Percentiles rank a stretch among this genome's conserved stretches.
Evolutionary conservation across 2,113 vertebrate genomes (phyloP).

Genomic region (Crotalus helleri): DNA sequence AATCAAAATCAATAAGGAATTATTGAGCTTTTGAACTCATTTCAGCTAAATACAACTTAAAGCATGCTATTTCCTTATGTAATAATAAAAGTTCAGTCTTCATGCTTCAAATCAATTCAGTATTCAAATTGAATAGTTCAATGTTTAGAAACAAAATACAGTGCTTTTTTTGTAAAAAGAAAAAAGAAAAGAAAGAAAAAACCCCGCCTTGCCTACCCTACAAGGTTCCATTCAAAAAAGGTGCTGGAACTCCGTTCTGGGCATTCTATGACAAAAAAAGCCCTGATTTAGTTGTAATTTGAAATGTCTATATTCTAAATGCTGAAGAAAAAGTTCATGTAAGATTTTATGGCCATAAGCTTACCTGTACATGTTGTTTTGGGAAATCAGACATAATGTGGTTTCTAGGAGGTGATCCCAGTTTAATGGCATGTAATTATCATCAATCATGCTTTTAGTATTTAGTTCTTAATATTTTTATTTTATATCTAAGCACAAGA

Average conservation of each 20-base stretch:
- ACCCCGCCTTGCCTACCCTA: too few species aligned
- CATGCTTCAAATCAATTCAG: not conserved
- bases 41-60: not conserved
- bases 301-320: not conserved
- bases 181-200: too few species aligned
- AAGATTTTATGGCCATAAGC: not conserved
- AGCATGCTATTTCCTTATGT: not conserved
- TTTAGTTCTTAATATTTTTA: not conserved
- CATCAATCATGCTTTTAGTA: not conserved
- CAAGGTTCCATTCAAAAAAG: too few species aligned
- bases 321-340: not conserved
- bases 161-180: too few species aligned
- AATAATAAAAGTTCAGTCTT: not conserved
- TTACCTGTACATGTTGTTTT: not conserved
- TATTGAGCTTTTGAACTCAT: not conserved
- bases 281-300: not conserved
- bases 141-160: not conserved
- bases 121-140: not conserved
- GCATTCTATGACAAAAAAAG: too few species aligned
- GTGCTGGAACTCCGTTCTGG: too few species aligned
- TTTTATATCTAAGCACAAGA: not conserved
- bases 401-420: not conserved
- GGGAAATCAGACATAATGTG: not conserved
- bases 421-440: not conserved
- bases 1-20: not conserved